Conservation (phyloP, 2,113 vertebrate species). For the Scartelaos histophorus region DNA sequence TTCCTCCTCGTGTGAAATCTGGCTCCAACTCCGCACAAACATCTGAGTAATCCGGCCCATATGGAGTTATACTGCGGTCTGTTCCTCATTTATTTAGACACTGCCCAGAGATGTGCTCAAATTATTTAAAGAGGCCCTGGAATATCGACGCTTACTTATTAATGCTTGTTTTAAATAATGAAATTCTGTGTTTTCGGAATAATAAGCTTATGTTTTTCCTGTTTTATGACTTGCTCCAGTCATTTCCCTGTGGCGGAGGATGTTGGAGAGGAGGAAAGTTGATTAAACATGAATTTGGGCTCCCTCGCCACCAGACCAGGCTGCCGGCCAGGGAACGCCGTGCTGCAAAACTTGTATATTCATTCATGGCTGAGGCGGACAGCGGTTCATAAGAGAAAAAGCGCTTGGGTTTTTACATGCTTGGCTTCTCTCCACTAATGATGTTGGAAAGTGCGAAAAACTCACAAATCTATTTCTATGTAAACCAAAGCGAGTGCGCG, state of each 20-base stretch:
- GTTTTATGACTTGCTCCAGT: slow-evolving; percentile 9
- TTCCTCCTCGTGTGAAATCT: slow-evolving; percentile 6
- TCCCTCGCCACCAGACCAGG: neutral
- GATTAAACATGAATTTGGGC: slow-evolving; percentile 9
- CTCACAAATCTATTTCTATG: slow-evolving; percentile 1
- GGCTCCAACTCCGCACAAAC: neutral
- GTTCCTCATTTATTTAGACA: slow-evolving; percentile 23
- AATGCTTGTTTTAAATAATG: slow-evolving; percentile 50
- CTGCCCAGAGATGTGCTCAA: slow-evolving; percentile 43
- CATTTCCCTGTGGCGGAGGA: neutral
- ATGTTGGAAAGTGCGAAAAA: neutral
- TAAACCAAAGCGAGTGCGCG: slow-evolving; percentile 3
- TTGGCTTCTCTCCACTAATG: neutral
- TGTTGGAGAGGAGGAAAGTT: neutral
- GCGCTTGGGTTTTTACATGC: neutral
- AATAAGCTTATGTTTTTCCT: slow-evolving; percentile 3
- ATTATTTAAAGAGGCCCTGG: slow-evolving; percentile 24
- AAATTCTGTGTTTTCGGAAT: slow-evolving; percentile 25
- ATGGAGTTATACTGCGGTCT: slow-evolving; percentile 21
- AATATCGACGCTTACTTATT: slow-evolving; percentile 41
- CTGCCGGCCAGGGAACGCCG: neutral
- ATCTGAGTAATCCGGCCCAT: neutral
- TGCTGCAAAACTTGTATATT: neutral
- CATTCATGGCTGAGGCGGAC: slow-evolving; percentile 6
- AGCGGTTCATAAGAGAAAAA: slow-evolving; percentile 3